Evolutionary conservation across 2,113 vertebrate genomes (phyloP), one percentile per base, ranked within the genome.

Genomic region (Brachyhypopomus gauderio): DNA sequence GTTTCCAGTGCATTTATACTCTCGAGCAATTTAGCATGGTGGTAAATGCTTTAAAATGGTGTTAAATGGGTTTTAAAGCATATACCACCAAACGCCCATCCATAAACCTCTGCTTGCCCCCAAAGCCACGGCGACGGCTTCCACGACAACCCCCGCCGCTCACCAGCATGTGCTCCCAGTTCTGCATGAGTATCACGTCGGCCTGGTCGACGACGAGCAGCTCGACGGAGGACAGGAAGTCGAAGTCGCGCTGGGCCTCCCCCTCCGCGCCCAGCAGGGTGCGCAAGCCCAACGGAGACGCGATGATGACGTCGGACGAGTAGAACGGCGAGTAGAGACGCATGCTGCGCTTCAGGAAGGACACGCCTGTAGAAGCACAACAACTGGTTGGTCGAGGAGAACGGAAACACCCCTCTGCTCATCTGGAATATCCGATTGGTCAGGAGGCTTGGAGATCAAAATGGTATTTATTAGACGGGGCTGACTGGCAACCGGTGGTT

Each of bases 161-260:
- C 89, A 99, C 98, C 96, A 98, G 86, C 58, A 99, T 86, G 0
- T 99, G 98, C 62, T 99, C 98, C 98, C 98, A 99, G 79, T 99
- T 99, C 92, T 99, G 98, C 98, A 99, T 99, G 84, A 99, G 94
- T 85, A 96, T 95, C 69, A 99, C 88, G n/a, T 99, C 97, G 0
- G 95, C 94, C 88, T 98, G 96, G 85, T 99, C 98, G 73, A 99
- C 89, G 73, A 99, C 88, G 73, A 99, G 93, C 67, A 99, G 85
- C 91, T 99, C 97, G n/a, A 99, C 82, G 2, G 97, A 99, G 0
- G 97, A 97, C 1, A 99, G 89, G 86, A 99, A 99, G 92, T 99
- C 98, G 34, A 95, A 96, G 74, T 99, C 98, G 81, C 98, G 93
- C 74, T 95, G 95, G 81, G 92, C 93, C 58, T 99, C 97, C 56